Evolutionary conservation across 2,113 vertebrate genomes (phyloP).

Genomic region (Gadus macrocephalus): DNA sequence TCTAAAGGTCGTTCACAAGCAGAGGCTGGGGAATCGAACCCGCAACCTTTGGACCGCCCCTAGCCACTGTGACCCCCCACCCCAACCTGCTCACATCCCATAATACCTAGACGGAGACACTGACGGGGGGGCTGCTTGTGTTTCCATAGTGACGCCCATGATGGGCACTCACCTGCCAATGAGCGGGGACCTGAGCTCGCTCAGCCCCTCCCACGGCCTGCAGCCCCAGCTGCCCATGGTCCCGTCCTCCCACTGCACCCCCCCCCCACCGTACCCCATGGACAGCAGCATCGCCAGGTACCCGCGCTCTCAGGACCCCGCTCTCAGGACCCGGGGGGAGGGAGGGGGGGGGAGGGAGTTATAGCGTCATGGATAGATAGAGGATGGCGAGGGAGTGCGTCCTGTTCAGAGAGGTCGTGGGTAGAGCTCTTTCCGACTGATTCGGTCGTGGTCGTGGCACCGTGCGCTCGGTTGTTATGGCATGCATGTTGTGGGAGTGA

Average conservation of each 20-base stretch:
- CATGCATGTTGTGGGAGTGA: too few relatives aligned
- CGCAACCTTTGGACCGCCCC: not conserved
- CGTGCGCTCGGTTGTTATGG: too few relatives aligned
- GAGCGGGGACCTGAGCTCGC: conserved; percentile 92
- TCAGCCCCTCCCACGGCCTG: conserved; percentile 92
- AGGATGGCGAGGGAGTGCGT: too few relatives aligned
- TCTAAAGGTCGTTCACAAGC: too few relatives aligned
- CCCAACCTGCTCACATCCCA: not conserved
- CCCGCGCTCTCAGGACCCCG: conserved; percentile 14
- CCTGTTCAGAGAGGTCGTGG: too few relatives aligned
- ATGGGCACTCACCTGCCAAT: conserved; percentile 95
- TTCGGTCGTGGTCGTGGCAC: too few relatives aligned
- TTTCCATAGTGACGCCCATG: conserved; percentile 88
- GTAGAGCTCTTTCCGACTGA: too few relatives aligned
- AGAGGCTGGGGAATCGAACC: not conserved
- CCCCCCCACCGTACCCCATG: conserved; percentile 96
- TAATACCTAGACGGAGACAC: conserved; percentile 17
- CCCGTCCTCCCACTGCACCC: conserved; percentile 96
- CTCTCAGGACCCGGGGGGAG: not conserved
- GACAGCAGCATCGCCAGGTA: conserved; percentile 99
- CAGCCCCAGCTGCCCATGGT: conserved; percentile 92
- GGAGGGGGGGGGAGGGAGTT: not conserved
- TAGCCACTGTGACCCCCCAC: conserved; percentile 8
- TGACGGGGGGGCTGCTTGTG: conserved; percentile 65
- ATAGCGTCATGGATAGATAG: too few relatives aligned